A percentile compares a stretch with the other conserved stretches of the same genome.
Conservation (phyloP, 2,888 invertebrate genomes). For the Dichetophora obliterata region DNA sequence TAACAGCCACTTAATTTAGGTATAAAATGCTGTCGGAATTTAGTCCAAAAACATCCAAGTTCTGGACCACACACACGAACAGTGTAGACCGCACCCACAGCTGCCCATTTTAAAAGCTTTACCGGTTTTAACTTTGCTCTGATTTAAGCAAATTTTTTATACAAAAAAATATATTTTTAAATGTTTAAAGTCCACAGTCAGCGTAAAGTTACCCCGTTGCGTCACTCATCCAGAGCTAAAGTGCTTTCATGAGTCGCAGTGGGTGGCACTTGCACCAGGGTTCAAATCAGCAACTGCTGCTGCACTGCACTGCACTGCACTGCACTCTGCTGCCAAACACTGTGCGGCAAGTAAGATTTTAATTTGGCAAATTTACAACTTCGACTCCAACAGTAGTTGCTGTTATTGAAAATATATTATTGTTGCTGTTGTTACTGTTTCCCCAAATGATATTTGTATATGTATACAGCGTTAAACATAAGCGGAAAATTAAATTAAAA, state of each 20-base stretch:
- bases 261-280: constrained; percentile 46
- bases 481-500: constrained; percentile 31
- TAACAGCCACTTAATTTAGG: constrained; percentile 25
- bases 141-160: constrained; percentile 57
- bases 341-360: constrained; percentile 57
- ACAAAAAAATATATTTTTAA: constrained; percentile 45
- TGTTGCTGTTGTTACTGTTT: constrained; percentile 45
- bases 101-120: constrained; percentile 32
- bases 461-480: constrained; percentile 21
- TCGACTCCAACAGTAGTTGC: constrained; percentile 54
- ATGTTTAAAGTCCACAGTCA: constrained; percentile 53
- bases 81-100: constrained; percentile 12
- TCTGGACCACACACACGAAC: constrained; percentile 30
- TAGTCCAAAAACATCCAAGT: constrained; percentile 2
- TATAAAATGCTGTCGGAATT: constrained; percentile 14
- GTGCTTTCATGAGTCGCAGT: constrained; percentile 42
- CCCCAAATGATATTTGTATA: constrained; percentile 51
- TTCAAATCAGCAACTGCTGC: background rate
- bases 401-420: background rate
- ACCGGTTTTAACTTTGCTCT: constrained; percentile 43
- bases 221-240: constrained; percentile 54
- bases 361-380: constrained; percentile 65
- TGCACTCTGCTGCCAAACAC: constrained; percentile 47
- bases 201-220: constrained; percentile 58
- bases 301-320: constrained; percentile 42